These are phyloP conservation scores for Rhodeus uyekii DNA, from an alignment of 2,797 vertebrate species.

Conservation along the genomic window DNA sequence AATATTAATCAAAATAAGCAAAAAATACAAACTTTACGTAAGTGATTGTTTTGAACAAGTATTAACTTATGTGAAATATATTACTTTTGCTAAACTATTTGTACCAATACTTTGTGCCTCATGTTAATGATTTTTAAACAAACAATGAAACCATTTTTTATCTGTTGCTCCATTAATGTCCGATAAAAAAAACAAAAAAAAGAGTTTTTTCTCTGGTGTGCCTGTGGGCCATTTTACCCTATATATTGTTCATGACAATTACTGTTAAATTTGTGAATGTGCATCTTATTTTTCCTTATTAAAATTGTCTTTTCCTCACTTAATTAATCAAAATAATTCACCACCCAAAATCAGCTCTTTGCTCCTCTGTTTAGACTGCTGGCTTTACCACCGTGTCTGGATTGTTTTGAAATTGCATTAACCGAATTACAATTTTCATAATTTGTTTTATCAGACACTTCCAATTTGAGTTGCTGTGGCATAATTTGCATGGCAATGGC, in stretches of 20 bases:
- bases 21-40: too few species aligned
- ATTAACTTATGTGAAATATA: too few species aligned
- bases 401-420: constrained; percentile 59
- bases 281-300: background rate
- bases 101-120: too few species aligned
- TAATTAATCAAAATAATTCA: background rate
- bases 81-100: too few species aligned
- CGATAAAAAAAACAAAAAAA: too few species aligned
- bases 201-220: too few species aligned
- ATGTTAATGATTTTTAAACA: too few species aligned
- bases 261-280: background rate
- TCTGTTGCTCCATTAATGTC: too few species aligned
- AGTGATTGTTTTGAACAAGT: too few species aligned
- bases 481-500: constrained; percentile 60
- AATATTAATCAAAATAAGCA: too few species aligned
- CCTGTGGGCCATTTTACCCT: too few species aligned
- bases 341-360: constrained; percentile 2
- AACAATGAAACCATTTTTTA: too few species aligned
- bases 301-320: background rate
- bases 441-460: constrained; percentile 58
- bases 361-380: constrained; percentile 7
- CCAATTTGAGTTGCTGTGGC: constrained; percentile 45
- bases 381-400: constrained; percentile 11
- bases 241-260: background rate
- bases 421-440: constrained; percentile 58